Percentiles rank a stretch among this genome's conserved stretches.
Evolutionary conservation across 2,113 vertebrate species (phyloP).

Genomic region (Elephas maximus): DNA sequence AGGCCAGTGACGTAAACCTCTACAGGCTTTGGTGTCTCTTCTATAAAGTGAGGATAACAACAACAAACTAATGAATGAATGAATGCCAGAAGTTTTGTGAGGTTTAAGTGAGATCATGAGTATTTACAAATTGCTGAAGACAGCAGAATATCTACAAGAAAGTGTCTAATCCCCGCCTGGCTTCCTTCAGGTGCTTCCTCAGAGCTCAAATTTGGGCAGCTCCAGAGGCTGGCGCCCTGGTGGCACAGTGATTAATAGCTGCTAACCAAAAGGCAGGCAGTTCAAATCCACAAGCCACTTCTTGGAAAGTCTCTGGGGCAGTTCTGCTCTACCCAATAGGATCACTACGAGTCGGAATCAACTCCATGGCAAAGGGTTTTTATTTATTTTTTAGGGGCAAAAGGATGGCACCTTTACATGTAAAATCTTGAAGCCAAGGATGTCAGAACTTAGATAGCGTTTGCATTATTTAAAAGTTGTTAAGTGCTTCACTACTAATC

Average conservation of each 20-base stretch:
- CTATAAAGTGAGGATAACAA: background rate
- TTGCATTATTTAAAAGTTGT: background rate
- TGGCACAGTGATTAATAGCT: no score
- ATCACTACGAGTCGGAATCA: no score
- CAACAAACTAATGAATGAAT: background rate
- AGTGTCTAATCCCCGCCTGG: background rate
- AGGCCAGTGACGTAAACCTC: background rate
- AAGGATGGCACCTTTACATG: background rate
- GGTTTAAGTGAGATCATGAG: background rate
- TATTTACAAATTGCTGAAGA: slow-evolving; percentile 23
- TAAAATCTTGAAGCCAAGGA: background rate
- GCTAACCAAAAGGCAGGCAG: no score
- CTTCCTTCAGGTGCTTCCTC: background rate
- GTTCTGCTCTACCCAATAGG: no score
- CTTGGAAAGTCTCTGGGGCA: no score
- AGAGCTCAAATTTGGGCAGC: background rate
- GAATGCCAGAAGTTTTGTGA: background rate
- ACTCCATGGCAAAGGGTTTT: no score
- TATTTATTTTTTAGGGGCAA: background rate
- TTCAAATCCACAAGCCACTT: no score
- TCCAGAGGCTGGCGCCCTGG: background rate
- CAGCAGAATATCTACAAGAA: background rate
- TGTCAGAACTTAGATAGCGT: background rate
- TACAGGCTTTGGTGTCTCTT: background rate
- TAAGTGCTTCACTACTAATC: background rate